Percentiles rank a stretch among this genome's conserved stretches.
phyloP scores from a whole-genome alignment of 2,113 vertebrate species.

The Garra rufa region DNA sequence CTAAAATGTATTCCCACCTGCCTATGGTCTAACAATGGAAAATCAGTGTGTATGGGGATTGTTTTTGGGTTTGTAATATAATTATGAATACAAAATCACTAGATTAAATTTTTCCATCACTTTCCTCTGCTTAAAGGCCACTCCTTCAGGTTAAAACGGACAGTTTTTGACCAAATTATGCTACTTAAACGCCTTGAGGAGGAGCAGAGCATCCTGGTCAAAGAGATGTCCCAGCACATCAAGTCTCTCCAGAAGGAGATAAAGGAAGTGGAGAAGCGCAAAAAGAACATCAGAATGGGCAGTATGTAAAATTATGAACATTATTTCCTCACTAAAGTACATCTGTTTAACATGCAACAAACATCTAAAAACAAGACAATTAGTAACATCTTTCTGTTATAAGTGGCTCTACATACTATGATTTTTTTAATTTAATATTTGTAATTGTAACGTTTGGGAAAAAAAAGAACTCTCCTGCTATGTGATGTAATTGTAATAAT shows the following conservation, averaged over 20 bases:
- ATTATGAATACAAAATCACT: too few species aligned
- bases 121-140: not conserved
- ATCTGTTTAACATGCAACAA: too few species aligned
- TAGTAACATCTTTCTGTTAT: too few species aligned
- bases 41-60: too few species aligned
- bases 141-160: not conserved
- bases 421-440: too few species aligned
- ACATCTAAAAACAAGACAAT: too few species aligned
- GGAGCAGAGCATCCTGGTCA: slow-evolving; percentile 7
- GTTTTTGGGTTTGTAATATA: too few species aligned
- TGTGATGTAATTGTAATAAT: too few species aligned
- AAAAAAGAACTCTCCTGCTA: too few species aligned
- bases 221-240: not conserved
- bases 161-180: not conserved
- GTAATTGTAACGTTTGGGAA: too few species aligned
- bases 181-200: not conserved
- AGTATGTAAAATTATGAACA: not conserved
- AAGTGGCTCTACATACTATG: too few species aligned
- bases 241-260: not conserved
- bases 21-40: not conserved
- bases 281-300: not conserved
- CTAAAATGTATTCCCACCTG: not conserved
- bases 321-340: too few species aligned
- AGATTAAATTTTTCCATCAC: not conserved
- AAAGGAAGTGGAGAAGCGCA: not conserved